Conservation (phyloP, 2,888 invertebrate genomes). For the Halictus quadricinctus region DNA sequence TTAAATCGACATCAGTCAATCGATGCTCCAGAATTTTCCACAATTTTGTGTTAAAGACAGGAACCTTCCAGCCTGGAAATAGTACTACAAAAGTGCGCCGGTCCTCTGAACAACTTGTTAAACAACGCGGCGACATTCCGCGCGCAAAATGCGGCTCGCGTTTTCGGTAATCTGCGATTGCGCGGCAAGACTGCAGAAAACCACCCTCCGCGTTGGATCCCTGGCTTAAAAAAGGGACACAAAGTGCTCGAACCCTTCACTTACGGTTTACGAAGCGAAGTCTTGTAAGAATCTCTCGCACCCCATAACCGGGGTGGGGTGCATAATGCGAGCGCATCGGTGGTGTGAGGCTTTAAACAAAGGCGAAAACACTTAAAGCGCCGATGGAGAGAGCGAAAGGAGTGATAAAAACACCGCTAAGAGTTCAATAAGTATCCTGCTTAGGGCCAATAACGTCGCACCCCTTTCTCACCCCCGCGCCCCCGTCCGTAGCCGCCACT, state of each 20-base stretch:
- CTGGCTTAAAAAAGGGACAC: conserved; percentile 47
- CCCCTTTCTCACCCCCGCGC: conserved; percentile 64
- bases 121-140: neutral
- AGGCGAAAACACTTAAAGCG: conserved; percentile 75
- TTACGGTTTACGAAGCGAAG: conserved; percentile 63
- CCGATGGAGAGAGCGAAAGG: conserved; percentile 65
- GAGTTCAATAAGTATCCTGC: conserved; percentile 81
- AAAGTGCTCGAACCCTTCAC: conserved; percentile 66
- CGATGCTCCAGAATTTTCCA: neutral
- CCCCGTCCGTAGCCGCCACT: conserved; percentile 52
- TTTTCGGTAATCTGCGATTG: neutral
- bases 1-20: too few relatives aligned
- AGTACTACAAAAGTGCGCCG: neutral
- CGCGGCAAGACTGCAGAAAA: neutral
- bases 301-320: conserved; percentile 38
- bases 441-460: conserved; percentile 79
- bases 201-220: neutral
- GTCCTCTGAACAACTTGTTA: neutral
- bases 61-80: neutral
- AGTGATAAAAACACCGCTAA: conserved; percentile 78
- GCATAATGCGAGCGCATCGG: conserved; percentile 56
- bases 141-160: neutral
- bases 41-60: neutral
- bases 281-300: conserved; percentile 67
- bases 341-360: conserved; percentile 70